Evolutionary conservation across 2,797 vertebrate species (phyloP), one percentile per base, ranked within the genome.

Genomic region (Brachymystax lenok): DNA sequence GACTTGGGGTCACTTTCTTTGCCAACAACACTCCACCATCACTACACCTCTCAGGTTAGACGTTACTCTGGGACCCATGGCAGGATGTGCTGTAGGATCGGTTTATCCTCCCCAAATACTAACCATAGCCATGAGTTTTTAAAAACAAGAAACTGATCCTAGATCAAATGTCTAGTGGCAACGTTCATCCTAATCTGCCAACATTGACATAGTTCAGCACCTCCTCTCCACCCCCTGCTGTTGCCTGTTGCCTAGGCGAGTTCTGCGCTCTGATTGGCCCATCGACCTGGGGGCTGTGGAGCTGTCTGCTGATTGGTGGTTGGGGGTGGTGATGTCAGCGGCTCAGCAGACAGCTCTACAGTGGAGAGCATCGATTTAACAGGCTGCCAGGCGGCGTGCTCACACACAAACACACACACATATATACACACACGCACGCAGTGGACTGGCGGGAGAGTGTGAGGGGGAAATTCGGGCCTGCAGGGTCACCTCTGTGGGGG

Each of bases 221-320:
- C 81, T 59, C 5, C 74, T 74, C 84, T 86, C 76, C 70, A 75
- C 77, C 74, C 76, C 83, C 76, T 69, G 86, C 86, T 80, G 77
- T 90, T 89, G 91, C 92, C 86, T 90, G 92, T 95, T 93, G 89
- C 92, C 93, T 91, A 84, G 94, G 91, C 88, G 85, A 96, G 84
- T 82, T 24, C 78, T 19, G 52, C 75, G 81, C 79, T 82, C 73
- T 70, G 87, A 92, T 92, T 92, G 88, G 91, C 87, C 86, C 82
- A 74, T 82, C 72, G 76, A 84, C 71, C 24, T 7, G n/a, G 77
- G 52, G 59, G 85, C 14, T 73, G 80, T 79, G 78, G 83, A 82
- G 87, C 85, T 84, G 89, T 88, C 87, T 82, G 91, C 87, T 91
- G 88, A 91, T 91, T 90, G 90, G 91, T 83, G 51, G 78, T 40